A percentile compares a stretch with the other conserved stretches of the same genome.
Conservation (phyloP, 1,140 invertebrate genomes). For the Platyscapa corneri region DNA sequence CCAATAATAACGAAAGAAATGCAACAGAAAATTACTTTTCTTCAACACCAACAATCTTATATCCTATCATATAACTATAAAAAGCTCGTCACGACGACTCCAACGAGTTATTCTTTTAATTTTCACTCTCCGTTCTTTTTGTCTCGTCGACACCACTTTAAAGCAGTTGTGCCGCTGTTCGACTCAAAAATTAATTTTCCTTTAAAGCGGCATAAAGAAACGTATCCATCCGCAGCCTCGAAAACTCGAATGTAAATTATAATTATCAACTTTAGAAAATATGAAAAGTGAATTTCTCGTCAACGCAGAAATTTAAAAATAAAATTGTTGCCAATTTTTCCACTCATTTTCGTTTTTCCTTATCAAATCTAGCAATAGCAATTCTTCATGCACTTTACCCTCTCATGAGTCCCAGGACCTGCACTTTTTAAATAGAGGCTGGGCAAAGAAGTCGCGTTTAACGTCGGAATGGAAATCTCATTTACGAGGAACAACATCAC, state of each 20-base stretch:
- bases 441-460: background rate
- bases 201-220: background rate
- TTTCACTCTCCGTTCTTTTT: background rate
- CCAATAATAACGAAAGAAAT: background rate
- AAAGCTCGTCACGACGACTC: background rate
- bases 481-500: background rate
- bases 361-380: no score
- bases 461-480: background rate
- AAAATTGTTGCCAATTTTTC: no score
- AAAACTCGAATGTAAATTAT: background rate
- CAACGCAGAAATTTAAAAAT: no score
- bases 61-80: background rate
- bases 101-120: conserved; percentile 10
- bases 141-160: background rate
- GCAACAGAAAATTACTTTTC: background rate
- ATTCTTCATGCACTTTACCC: background rate
- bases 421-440: background rate
- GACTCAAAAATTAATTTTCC: conserved; percentile 8
- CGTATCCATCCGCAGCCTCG: background rate
- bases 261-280: background rate
- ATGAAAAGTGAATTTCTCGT: no score
- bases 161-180: background rate
- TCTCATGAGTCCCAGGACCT: background rate
- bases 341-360: no score
- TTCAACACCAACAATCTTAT: background rate